Evolutionary conservation across 2,888 invertebrate species (phyloP).

Genomic region (Tyria jacobaeae): DNA sequence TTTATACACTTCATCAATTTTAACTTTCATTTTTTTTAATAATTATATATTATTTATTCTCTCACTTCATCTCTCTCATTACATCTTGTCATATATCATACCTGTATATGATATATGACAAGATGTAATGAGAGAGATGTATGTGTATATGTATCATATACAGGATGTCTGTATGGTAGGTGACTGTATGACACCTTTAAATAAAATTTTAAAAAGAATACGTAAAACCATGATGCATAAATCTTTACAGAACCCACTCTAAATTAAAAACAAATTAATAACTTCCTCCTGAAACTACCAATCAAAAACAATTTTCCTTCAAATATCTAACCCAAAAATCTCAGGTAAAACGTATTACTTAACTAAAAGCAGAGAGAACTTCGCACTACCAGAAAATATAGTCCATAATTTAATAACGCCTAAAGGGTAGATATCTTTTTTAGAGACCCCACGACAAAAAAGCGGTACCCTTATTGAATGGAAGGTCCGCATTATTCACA

Average conservation of each 20-base stretch:
- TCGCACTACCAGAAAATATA: slow-evolving; percentile 71
- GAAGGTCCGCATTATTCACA: slow-evolving; percentile 70
- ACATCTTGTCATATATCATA: too few species aligned
- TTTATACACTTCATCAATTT: too few species aligned
- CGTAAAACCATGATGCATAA: not conserved
- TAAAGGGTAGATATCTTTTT: slow-evolving; percentile 78
- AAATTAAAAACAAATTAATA: slow-evolving; percentile 4
- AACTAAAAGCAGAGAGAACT: slow-evolving; percentile 56
- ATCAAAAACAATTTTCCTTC: slow-evolving; percentile 54
- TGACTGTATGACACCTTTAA: too few species aligned
- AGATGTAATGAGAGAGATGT: too few species aligned
- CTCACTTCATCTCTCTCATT: too few species aligned
- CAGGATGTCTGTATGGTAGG: too few species aligned
- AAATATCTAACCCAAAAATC: slow-evolving; percentile 63
- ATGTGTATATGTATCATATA: too few species aligned
- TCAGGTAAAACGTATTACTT: slow-evolving; percentile 66
- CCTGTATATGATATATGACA: too few species aligned
- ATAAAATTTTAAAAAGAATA: not conserved
- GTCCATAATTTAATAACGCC: slow-evolving; percentile 78
- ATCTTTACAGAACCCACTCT: not conserved
- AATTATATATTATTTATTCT: too few species aligned
- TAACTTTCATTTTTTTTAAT: too few species aligned
- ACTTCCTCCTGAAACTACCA: slow-evolving; percentile 9
- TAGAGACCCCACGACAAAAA: slow-evolving; percentile 68
- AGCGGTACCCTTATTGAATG: slow-evolving; percentile 75